These are phyloP conservation scores for Chesias legatella DNA, from an alignment of 2,888 invertebrate genomes.

Conservation along the genomic window DNA sequence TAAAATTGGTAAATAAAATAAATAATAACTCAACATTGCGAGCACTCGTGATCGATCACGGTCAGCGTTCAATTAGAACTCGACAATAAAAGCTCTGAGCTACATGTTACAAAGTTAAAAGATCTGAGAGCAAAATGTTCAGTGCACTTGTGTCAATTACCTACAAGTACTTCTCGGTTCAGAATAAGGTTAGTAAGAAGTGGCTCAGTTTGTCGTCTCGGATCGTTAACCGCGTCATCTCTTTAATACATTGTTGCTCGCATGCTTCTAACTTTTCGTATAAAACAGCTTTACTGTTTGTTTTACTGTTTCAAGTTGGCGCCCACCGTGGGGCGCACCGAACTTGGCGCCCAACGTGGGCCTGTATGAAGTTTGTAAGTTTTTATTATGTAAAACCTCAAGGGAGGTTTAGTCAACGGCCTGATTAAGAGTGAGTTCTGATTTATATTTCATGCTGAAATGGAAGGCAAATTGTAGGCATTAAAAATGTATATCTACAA, in stretches of 20 bases:
- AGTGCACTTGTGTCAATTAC: constrained; percentile 9
- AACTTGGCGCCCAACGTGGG: no score
- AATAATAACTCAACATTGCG: no score
- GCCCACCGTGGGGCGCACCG: constrained; percentile 18
- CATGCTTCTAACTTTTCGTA: constrained; percentile 21
- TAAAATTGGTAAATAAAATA: no score
- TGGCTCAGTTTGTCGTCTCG: constrained; percentile 14
- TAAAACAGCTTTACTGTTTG: constrained; percentile 19
- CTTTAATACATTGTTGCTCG: constrained; percentile 23
- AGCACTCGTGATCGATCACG: no score
- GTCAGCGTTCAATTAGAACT: no score
- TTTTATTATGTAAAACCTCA: not conserved
- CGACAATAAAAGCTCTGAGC: no score
- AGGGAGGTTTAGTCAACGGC: no score
- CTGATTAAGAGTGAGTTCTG: no score
- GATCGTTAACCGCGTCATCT: constrained; percentile 24
- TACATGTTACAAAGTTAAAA: no score
- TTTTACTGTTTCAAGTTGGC: constrained; percentile 24
- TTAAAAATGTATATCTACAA: no score
- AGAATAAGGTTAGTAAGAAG: constrained; percentile 7
- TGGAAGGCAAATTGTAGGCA: no score
- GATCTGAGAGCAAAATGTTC: not conserved
- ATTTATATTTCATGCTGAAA: no score
- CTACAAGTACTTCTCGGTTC: constrained; percentile 3
- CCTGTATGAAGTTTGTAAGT: constrained; percentile 3